Evolutionary conservation across 2,888 invertebrate genomes (phyloP).

Genomic region (Melieria picta): DNA sequence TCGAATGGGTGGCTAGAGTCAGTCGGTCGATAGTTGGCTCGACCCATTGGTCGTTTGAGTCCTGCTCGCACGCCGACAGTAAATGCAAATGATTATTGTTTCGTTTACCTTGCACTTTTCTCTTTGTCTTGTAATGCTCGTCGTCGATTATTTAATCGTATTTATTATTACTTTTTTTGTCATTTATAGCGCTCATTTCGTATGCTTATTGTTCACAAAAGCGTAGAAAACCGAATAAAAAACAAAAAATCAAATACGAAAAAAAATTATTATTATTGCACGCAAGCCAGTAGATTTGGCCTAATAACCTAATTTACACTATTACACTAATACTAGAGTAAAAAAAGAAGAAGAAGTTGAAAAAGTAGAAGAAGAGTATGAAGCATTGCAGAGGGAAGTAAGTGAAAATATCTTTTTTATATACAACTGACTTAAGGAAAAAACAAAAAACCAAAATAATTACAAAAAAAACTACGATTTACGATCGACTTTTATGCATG

Average conservation of each 20-base stretch:
- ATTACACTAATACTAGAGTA: conserved; percentile 34
- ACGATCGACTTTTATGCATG: conserved; percentile 15
- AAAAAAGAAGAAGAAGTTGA: conserved; percentile 37
- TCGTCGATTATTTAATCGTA: conserved; percentile 11
- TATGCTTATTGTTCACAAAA: conserved; percentile 21
- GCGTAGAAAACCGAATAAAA: conserved; percentile 31
- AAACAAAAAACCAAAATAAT: not conserved
- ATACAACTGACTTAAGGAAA: not conserved
- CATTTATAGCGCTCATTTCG: conserved; percentile 6
- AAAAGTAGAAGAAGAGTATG: conserved; percentile 39
- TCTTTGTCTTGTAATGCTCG: conserved; percentile 1
- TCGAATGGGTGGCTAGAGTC: too few relatives aligned
- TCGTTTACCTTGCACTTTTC: not conserved
- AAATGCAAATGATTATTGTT: conserved; percentile 7
- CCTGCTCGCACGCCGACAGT: too few relatives aligned
- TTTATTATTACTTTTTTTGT: conserved; percentile 13
- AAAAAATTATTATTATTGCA: conserved; percentile 19
- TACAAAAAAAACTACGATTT: conserved; percentile 9
- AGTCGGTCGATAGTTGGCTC: too few relatives aligned
- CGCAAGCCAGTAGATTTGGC: conserved; percentile 14
- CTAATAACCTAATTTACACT: conserved; percentile 29
- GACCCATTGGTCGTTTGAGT: too few relatives aligned
- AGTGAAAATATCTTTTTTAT: conserved; percentile 30
- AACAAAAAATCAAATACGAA: conserved; percentile 30
- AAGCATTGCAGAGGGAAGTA: conserved; percentile 5